Percentiles rank a stretch among this genome's conserved stretches.
phyloP scores from a whole-genome alignment of 2,113 vertebrate species.

The Pleuronectes platessa region DNA sequence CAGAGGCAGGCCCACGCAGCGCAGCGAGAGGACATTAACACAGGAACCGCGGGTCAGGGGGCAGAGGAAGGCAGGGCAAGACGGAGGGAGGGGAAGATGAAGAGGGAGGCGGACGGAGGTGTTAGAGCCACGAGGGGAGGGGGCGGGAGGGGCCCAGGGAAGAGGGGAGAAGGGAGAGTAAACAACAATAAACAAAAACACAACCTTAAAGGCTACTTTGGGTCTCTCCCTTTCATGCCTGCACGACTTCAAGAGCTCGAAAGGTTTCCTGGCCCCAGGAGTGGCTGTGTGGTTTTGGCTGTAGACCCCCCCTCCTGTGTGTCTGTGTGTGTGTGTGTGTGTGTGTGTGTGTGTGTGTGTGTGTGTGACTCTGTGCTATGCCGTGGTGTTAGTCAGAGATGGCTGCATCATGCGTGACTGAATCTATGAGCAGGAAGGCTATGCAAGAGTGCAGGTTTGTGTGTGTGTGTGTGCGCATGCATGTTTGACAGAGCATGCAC shows the following conservation, averaged over 20 bases:
- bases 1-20: constrained; percentile 86
- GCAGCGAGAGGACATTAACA: constrained; percentile 86
- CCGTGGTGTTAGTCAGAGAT: constrained; percentile 63
- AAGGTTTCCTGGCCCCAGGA: constrained; percentile 65
- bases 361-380: constrained; percentile 17
- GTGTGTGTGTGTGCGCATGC: constrained; percentile 42
- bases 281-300: constrained; percentile 58
- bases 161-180: constrained; percentile 22
- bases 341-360: constrained; percentile 32
- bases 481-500: constrained; percentile 42
- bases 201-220: constrained; percentile 64
- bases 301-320: constrained; percentile 5
- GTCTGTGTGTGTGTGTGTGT: background rate
- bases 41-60: constrained; percentile 85
- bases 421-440: constrained; percentile 64
- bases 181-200: constrained; percentile 73
- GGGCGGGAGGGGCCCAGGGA: constrained; percentile 4
- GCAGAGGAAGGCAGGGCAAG: constrained; percentile 70
- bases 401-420: constrained; percentile 72
- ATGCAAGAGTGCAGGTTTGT: constrained; percentile 28
- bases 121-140: constrained; percentile 42
- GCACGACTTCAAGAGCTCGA: constrained; percentile 64
- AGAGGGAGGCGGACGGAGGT: constrained; percentile 57
- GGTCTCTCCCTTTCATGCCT: constrained; percentile 59
- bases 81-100: constrained; percentile 44